Evolutionary conservation across 2,888 invertebrate genomes (phyloP), one percentile per base, ranked within the genome.

Genomic region (Drosophila hamatofila): DNA sequence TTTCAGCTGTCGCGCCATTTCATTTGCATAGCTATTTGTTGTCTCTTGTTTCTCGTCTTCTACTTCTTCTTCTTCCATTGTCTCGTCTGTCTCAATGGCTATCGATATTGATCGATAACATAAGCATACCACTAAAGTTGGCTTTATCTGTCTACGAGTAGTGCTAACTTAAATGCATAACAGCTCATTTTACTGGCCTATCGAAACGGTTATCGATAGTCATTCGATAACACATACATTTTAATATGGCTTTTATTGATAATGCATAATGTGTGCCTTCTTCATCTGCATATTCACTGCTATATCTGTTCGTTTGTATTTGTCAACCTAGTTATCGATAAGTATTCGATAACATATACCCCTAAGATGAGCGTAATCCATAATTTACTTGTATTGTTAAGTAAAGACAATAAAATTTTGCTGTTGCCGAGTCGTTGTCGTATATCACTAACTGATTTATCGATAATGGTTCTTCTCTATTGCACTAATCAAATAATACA

Each of bases 1-100:
- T 83, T 83, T 83, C 68, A 72, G 70, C 67, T 78, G 64, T 77
- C 58, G 62, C 25, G 65, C 41, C 60, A 57, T 67, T 18, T 39
- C 62, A 66, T 72, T 73, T 77, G 57, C 67, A 67, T 73, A 67
- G 42, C 37, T 54, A 41, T 56, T 59, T 16, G 39, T 58, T 73
- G 48, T 30, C 30, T 30, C 48, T 30, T 49, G 30, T 42, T 37
- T 23, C 41, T 25, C 8, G 14, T 11, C 58, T 46, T 74, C 48
- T 23, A 7, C 6, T 1, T 33, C 27, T 11, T 16, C 68, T 57
- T 74, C 48, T 11, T 7, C 3, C 66, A 52, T 54, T 66, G 65
- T 61, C 6, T 35, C 11, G 18, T 18, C 11, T 30, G 27, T 0
- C 23, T 37, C 23, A 16, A 16, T 16, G 23, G 23, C 37, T 55